Conservation (phyloP, 2,797 vertebrate species). For the Microctenopoma lineatum region DNA sequence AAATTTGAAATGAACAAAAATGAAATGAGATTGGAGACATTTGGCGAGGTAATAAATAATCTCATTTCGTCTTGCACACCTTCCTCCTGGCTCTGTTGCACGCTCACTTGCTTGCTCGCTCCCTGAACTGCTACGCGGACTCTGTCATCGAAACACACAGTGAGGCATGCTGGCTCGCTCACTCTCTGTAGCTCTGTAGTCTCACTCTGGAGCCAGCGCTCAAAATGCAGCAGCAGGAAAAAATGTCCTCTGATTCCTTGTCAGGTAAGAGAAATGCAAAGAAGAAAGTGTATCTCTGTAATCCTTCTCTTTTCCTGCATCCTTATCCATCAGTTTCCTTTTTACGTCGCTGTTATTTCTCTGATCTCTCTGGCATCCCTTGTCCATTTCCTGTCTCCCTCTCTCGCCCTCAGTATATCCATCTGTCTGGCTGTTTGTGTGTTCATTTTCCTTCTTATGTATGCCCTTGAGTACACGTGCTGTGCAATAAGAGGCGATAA, state of each 20-base stretch:
- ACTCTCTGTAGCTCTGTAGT: constrained; percentile 48
- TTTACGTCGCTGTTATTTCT: constrained; percentile 20
- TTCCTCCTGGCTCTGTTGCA: constrained; percentile 41
- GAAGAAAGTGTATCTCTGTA: constrained; percentile 10
- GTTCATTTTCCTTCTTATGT: background rate
- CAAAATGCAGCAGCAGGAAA: constrained; percentile 81
- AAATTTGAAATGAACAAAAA: constrained; percentile 10
- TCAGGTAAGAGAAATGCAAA: constrained; percentile 84
- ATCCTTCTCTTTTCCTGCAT: constrained; percentile 20
- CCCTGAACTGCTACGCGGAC: constrained; percentile 59
- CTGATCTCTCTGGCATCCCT: constrained; percentile 28
- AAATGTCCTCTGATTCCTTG: constrained; percentile 75
- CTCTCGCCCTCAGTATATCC: constrained; percentile 18
- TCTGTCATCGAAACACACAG: constrained; percentile 74
- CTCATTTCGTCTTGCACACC: constrained; percentile 32
- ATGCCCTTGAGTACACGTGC: constrained; percentile 16
- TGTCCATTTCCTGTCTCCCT: background rate
- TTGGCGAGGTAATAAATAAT: constrained; percentile 52
- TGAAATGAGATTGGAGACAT: constrained; percentile 45
- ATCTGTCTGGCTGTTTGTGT: constrained; percentile 31
- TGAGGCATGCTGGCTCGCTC: constrained; percentile 65
- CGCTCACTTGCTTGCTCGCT: constrained; percentile 18
- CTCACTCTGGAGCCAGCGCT: constrained; percentile 58
- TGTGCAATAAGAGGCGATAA: constrained; percentile 32
- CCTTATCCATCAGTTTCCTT: constrained; percentile 11